Evolutionary conservation across 2,113 vertebrate genomes (phyloP), one percentile per base, ranked within the genome.

Genomic region (Leptobrachium ailaonicum): DNA sequence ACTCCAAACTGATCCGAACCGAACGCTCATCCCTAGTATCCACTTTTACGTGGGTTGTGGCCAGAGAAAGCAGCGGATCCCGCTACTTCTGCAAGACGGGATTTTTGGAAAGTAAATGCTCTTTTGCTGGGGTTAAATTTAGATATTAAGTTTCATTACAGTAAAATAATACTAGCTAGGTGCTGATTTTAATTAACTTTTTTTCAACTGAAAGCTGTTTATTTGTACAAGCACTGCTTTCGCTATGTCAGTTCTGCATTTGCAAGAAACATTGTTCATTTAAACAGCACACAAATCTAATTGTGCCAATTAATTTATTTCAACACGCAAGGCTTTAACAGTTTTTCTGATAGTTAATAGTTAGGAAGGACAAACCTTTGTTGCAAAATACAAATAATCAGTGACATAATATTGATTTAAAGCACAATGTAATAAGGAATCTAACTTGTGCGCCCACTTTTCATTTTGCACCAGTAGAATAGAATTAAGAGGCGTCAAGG

Each of bases 341-440:
- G 62, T 20, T 7, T 64, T 64, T 64, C 62, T 64, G 20, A 64
- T 32, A 32, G n/a, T 64, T 20, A 64, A 64, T n/a, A 12, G 2
- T 64, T 64, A 64, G 4, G 20, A 64, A 64, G 62, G 62, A 64
- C 62, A 64, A 64, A 64, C 6, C 62, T 64, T 8, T 40, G 62
- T 13, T 32, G 20, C 2, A 32, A 64, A 64, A 64, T 64, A 64
- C 4, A 10, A 8, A 5, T 40, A 64, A 40, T 62, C n/a, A 6
- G 32, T 40, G 40, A 64, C 62, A 6, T 32, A 4, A 40, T 20
- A 40, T 3, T 64, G 20, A 4, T 40, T 64, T 2, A 10, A 3
- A 40, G 4, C 40, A 10, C 10, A 4, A 8, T 50, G 4, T 50
- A 50, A 50, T 4, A 50, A 50, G 8, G 4, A 50, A 8, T 50